Conservation (phyloP, 2,797 vertebrate species). For the Hybognathus amarus region DNA sequence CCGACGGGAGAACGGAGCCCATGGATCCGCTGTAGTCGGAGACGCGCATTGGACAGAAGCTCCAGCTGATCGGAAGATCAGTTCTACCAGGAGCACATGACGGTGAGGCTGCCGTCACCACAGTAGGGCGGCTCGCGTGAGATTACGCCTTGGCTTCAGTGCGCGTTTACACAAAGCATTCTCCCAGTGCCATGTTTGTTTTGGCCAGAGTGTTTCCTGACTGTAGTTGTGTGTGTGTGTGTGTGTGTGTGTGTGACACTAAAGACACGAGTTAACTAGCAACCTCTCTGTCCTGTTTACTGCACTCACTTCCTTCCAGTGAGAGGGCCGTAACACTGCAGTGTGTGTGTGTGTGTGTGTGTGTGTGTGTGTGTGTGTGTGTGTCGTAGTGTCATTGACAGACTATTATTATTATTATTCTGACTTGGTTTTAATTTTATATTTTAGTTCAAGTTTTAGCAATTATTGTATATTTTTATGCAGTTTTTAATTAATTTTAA, state of each 20-base stretch:
- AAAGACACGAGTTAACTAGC: conserved; percentile 64
- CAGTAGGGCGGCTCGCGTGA: background rate
- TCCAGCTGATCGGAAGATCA: conserved; percentile 84
- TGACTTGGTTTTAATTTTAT: background rate
- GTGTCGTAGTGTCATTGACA: background rate
- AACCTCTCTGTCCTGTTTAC: conserved; percentile 65
- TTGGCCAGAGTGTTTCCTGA: conserved; percentile 64
- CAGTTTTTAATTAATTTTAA: no score
- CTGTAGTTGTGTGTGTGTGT: conserved; percentile 37
- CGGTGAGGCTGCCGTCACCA: conserved; percentile 70
- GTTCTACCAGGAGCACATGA: conserved; percentile 80
- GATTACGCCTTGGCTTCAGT: background rate
- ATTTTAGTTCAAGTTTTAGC: no score
- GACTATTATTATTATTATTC: background rate
- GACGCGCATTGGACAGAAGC: conserved; percentile 80
- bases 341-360: background rate
- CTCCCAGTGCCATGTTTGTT: conserved; percentile 68
- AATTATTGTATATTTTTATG: no score
- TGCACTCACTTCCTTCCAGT: conserved; percentile 20
- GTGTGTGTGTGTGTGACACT: conserved; percentile 18
- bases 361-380: background rate
- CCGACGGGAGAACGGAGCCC: conserved; percentile 60
- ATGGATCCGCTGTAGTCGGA: conserved; percentile 72
- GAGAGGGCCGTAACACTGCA: background rate
- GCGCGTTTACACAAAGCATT: background rate